Conservation (phyloP, 2,888 invertebrate species). For the Apantesis nais region DNA sequence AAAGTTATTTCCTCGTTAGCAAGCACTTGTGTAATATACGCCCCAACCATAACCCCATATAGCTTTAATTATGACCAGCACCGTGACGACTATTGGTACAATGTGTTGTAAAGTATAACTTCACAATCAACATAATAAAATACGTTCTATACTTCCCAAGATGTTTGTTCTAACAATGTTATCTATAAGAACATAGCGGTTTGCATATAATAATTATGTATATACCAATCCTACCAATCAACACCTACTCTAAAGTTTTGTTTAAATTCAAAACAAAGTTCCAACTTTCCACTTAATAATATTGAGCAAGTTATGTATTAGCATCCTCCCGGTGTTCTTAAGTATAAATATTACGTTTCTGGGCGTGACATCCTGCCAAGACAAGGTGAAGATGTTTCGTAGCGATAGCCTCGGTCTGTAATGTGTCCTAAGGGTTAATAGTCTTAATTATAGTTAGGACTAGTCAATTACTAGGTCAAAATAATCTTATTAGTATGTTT, state of each 20-base stretch:
- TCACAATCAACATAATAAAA: background rate
- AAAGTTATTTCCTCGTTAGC: background rate
- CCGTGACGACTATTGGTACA: background rate
- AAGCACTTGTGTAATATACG: background rate
- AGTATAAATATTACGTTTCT: background rate
- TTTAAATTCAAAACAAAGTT: constrained; percentile 7
- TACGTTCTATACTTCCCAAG: background rate
- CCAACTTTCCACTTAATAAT: constrained; percentile 15
- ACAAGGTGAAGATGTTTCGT: background rate
- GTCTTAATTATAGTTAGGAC: background rate
- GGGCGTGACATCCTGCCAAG: background rate
- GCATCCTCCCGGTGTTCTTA: background rate
- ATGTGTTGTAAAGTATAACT: background rate
- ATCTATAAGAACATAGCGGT: constrained; percentile 1
- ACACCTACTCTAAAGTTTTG: constrained; percentile 6
- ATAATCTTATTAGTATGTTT: background rate
- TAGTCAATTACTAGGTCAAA: background rate
- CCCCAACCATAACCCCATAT: background rate
- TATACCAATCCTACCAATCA: too few relatives aligned
- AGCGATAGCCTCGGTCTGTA: background rate
- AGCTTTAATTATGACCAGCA: background rate
- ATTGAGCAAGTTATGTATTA: constrained; percentile 10
- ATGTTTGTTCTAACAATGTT: constrained; percentile 4
- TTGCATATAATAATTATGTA: background rate
- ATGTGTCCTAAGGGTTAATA: background rate